Conservation (phyloP, 2,113 vertebrate genomes). For the Nibea albiflora region DNA sequence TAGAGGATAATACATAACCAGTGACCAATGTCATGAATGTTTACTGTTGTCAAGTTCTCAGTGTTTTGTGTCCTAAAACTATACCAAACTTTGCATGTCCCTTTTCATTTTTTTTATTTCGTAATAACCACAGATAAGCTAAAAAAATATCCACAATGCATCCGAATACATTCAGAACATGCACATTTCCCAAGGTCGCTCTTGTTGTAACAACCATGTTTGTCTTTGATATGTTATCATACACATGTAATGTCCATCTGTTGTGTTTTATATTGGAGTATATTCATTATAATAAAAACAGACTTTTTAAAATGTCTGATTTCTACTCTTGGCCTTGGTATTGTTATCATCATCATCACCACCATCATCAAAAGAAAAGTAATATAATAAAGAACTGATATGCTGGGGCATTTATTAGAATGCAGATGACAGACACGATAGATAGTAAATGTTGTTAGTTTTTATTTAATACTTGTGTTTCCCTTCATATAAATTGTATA, state of each 20-base stretch:
- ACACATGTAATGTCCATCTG: conserved; percentile 13
- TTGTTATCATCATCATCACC: neutral
- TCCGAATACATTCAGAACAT: conserved; percentile 41
- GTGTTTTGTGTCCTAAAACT: conserved; percentile 29
- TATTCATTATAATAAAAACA: conserved; percentile 54
- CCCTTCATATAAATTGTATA: too few relatives aligned
- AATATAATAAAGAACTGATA: neutral
- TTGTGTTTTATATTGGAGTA: conserved; percentile 3
- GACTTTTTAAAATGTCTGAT: neutral
- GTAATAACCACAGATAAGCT: conserved; percentile 70
- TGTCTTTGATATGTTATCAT: conserved; percentile 19
- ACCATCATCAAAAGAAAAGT: neutral
- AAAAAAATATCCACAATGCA: conserved; percentile 38
- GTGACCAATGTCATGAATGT: conserved; percentile 31
- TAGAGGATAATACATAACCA: neutral
- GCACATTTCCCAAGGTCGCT: conserved; percentile 32
- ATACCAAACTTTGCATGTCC: conserved; percentile 28
- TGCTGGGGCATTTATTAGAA: too few relatives aligned
- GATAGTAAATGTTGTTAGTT: too few relatives aligned
- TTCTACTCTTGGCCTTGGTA: neutral
- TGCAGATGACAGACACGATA: too few relatives aligned
- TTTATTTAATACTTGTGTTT: too few relatives aligned
- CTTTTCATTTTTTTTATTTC: conserved; percentile 36
- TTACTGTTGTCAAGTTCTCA: conserved; percentile 56
- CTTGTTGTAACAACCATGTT: conserved; percentile 23